These are phyloP conservation scores for Ptychobarbus kaznakovi DNA, from an alignment of 2,797 vertebrate genomes.

Conservation along the genomic window DNA sequence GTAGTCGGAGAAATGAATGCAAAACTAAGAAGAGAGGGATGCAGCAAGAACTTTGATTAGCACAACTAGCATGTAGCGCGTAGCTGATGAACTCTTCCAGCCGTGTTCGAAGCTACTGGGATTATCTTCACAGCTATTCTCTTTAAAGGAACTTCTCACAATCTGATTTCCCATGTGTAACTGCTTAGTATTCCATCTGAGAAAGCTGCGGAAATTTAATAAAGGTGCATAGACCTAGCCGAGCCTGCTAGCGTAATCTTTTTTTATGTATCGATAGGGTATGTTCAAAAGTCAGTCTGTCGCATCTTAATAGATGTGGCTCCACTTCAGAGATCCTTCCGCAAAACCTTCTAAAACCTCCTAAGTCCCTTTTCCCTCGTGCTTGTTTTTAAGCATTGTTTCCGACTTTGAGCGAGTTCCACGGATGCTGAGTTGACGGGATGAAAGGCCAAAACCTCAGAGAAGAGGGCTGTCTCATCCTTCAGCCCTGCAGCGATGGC, in stretches of 20 bases:
- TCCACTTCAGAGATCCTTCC: slow-evolving; percentile 24
- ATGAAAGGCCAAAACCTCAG: slow-evolving; percentile 65
- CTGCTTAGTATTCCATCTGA: slow-evolving; percentile 37
- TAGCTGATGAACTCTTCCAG: slow-evolving; percentile 51
- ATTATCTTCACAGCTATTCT: slow-evolving; percentile 49
- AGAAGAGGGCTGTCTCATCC: slow-evolving; percentile 77
- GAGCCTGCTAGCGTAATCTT: neutral
- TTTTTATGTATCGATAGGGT: slow-evolving; percentile 23
- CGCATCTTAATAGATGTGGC: neutral
- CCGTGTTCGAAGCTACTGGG: slow-evolving; percentile 49
- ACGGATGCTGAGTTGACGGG: slow-evolving; percentile 55
- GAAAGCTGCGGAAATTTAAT: slow-evolving; percentile 24
- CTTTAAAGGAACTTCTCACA: slow-evolving; percentile 41
- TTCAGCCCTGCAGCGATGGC: slow-evolving; percentile 83
- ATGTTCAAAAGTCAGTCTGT: slow-evolving; percentile 10
- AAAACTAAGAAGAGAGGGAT: slow-evolving; percentile 53
- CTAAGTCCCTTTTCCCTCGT: slow-evolving; percentile 19
- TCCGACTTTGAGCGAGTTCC: slow-evolving; percentile 29
- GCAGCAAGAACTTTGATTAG: slow-evolving; percentile 64
- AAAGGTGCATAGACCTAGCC: slow-evolving; percentile 3
- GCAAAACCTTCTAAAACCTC: slow-evolving; percentile 24
- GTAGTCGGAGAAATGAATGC: slow-evolving; percentile 56
- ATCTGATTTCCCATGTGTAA: slow-evolving; percentile 49
- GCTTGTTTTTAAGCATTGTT: slow-evolving; percentile 45
- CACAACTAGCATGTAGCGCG: slow-evolving; percentile 43